These are phyloP conservation scores for Thalassaphorura encarpata DNA, from an alignment of 1,140 invertebrate species.

Conservation along the genomic window DNA sequence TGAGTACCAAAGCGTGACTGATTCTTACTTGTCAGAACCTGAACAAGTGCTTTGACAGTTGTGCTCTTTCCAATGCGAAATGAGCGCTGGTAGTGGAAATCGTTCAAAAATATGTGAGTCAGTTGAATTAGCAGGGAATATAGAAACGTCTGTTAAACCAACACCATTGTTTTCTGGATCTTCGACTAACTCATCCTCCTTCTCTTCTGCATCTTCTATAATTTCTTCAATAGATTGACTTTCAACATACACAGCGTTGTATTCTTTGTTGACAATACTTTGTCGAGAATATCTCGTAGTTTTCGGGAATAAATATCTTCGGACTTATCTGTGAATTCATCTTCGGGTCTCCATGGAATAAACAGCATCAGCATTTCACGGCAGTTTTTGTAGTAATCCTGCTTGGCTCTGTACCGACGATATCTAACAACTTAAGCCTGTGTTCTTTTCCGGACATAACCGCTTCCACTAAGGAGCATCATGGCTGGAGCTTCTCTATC, in stretches of 20 bases:
- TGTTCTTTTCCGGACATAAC: too few species aligned
- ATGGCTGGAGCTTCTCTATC: too few species aligned
- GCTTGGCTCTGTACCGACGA: not conserved
- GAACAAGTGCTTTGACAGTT: constrained; percentile 9
- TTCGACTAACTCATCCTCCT: not conserved
- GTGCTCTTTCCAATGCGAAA: constrained; percentile 13
- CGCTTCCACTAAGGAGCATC: too few species aligned
- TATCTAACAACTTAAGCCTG: not conserved
- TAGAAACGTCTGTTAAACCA: not conserved
- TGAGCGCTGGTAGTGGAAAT: not conserved
- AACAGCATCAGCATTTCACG: not conserved
- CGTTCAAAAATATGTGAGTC: not conserved
- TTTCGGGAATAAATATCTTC: not conserved
- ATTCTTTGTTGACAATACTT: not conserved
- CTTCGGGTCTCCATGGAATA: not conserved
- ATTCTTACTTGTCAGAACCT: constrained; percentile 1
- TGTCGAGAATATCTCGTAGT: not conserved
- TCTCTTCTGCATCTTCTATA: not conserved
- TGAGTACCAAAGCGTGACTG: not conserved
- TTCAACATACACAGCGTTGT: not conserved
- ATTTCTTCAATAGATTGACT: not conserved
- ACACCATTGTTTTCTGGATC: not conserved
- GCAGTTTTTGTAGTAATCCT: not conserved
- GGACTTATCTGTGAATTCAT: not conserved
- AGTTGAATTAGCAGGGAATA: not conserved